phyloP scores from a whole-genome alignment of 2,797 vertebrate genomes.

The Phoebastria nigripes region DNA sequence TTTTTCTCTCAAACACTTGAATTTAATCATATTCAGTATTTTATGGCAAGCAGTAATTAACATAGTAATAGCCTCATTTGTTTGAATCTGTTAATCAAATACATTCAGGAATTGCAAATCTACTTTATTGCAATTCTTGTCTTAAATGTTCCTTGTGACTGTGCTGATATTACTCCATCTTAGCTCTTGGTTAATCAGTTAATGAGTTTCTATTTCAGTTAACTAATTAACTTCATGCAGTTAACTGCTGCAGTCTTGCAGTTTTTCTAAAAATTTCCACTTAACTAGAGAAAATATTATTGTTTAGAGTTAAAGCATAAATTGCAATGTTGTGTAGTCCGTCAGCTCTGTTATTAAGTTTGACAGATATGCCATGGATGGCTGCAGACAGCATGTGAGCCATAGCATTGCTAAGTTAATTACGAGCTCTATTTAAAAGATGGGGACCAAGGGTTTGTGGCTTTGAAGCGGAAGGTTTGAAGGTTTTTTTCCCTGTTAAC shows the following conservation, averaged over 20 bases:
- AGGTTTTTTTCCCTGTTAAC: neutral
- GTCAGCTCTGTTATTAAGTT: neutral
- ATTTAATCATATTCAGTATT: neutral
- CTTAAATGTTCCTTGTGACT: neutral
- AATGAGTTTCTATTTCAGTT: neutral
- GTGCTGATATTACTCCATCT: neutral
- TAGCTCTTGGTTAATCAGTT: neutral
- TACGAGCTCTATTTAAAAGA: neutral
- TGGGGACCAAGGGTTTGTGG: neutral
- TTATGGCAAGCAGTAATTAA: neutral
- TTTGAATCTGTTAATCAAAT: slow-evolving; percentile 20
- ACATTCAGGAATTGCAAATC: neutral
- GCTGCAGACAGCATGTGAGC: neutral
- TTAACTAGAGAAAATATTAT: neutral
- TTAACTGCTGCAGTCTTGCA: neutral
- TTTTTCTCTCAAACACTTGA: neutral
- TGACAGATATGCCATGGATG: neutral
- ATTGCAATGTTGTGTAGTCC: neutral
- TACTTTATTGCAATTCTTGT: neutral
- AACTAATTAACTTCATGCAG: neutral
- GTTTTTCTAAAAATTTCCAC: neutral
- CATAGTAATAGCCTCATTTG: neutral
- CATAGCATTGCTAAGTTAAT: neutral
- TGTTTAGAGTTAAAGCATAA: neutral
- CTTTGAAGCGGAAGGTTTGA: slow-evolving; percentile 15